phyloP scores from a whole-genome alignment of 2,113 vertebrate species.

The Telmatochromis brichardi region DNA sequence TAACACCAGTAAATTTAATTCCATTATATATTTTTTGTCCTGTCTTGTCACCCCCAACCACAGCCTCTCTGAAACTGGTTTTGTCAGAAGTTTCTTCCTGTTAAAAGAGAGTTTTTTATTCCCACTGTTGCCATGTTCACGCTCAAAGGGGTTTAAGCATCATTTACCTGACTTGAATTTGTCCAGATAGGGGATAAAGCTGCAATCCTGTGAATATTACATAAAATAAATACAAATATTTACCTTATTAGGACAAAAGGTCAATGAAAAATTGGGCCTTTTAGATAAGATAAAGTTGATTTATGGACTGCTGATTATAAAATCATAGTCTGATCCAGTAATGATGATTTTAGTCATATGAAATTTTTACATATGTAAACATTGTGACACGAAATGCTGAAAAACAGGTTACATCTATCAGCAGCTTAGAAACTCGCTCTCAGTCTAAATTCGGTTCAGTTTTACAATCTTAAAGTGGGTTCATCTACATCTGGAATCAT shows the following conservation, averaged over 20 bases:
- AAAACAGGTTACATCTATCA: neutral
- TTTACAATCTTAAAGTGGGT: neutral
- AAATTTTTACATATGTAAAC: neutral
- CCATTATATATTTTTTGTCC: neutral
- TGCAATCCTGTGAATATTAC: neutral
- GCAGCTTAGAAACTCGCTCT: neutral
- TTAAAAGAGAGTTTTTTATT: neutral
- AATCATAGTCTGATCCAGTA: neutral
- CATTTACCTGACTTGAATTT: neutral
- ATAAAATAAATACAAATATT: neutral
- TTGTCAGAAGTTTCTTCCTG: neutral
- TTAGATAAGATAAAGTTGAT: rapidly evolving
- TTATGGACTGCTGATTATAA: neutral
- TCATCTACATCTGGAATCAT: neutral
- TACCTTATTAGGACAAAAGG: neutral
- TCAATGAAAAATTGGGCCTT: neutral
- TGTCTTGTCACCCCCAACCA: neutral
- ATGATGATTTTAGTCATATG: neutral
- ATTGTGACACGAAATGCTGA: neutral
- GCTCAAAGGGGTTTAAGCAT: neutral
- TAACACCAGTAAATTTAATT: rapidly evolving
- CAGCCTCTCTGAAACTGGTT: neutral
- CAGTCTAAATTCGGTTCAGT: neutral
- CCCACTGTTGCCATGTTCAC: neutral
- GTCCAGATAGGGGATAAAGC: neutral